phyloP scores from a whole-genome alignment of 2,113 vertebrate genomes.

The Barnardius zonarius region DNA sequence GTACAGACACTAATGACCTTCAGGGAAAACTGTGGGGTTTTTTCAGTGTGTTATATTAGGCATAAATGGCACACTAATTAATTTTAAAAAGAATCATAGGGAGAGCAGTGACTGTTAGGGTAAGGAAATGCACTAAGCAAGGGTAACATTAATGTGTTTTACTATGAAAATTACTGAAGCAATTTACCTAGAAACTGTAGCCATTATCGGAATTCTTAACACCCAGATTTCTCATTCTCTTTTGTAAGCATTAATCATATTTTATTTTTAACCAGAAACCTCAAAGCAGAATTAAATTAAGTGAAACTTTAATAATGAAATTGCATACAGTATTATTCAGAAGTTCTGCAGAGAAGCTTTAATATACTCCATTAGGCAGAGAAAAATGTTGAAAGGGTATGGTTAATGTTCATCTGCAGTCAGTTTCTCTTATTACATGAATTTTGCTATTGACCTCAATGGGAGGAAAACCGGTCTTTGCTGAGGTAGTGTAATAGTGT shows the following conservation, averaged over 20 bases:
- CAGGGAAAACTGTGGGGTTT: neutral
- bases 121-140: slow-evolving; percentile 5
- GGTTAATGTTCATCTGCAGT: slow-evolving; percentile 31
- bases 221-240: slow-evolving; percentile 13
- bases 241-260: slow-evolving; percentile 60
- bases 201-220: slow-evolving; percentile 38
- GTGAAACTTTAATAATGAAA: slow-evolving; percentile 65
- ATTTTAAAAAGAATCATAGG: neutral
- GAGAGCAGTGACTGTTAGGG: neutral
- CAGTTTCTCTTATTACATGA: neutral
- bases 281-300: slow-evolving; percentile 65
- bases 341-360: slow-evolving; percentile 48
- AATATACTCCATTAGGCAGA: slow-evolving; percentile 61
- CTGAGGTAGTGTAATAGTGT: neutral
- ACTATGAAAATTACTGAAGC: slow-evolving; percentile 41
- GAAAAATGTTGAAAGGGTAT: slow-evolving; percentile 54
- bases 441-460: neutral
- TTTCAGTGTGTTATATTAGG: neutral
- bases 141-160: neutral
- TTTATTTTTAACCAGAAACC: slow-evolving; percentile 65
- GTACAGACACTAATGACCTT: neutral
- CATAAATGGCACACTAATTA: neutral
- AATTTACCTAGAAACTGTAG: slow-evolving; percentile 41
- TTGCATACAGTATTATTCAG: slow-evolving; percentile 30
- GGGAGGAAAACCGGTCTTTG: neutral